Evolutionary conservation across 2,113 vertebrate genomes (phyloP), one percentile per base, ranked within the genome.

Genomic region (Archilochus colubris): DNA sequence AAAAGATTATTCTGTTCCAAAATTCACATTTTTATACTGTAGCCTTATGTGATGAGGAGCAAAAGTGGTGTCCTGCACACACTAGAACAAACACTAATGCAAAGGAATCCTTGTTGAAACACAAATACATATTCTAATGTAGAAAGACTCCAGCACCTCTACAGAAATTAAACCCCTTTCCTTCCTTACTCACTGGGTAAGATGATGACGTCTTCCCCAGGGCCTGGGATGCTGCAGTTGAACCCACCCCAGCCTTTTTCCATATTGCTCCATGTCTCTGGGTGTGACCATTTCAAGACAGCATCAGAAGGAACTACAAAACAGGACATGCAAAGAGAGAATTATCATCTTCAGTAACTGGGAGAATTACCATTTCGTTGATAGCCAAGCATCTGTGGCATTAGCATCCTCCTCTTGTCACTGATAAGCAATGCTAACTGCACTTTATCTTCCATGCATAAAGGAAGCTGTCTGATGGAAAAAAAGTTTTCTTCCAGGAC

Each of bases 171-270:
- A 68, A 17, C n/a, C 21, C 7, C 10, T 58, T 62, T 33, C 30
- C 12, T 40, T 57, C 17, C 40, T 40, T 91, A 88, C 97, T 78
- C 93, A 98, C 98, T 97, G 77, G 98, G 97, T 89, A 98, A 92
- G 93, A 98, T 96, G 82, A 98, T 88, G 76, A 98, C 92, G 0
- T 98, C 97, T 79, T 98, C 97, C 36, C 97, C 98, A 46, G 97
- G 80, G 17, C 95, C 91, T 54, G 98, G 98, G 43, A 97, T 51
- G 30, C 76, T 89, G 19, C 69, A 6, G 1, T 61, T 95, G 90
- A 81, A 76, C 91, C 98, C 97, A 75, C 96, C 97, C 97, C 98
- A 98, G 15, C 97, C 97, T 58, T 95, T 61, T 48, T 54, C 94
- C 79, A 97, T 79, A 2, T 69, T 96, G 30, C 92, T 54, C 98